Evolutionary conservation across 2,113 vertebrate genomes (phyloP).

Genomic region (Oryzias celebensis): DNA sequence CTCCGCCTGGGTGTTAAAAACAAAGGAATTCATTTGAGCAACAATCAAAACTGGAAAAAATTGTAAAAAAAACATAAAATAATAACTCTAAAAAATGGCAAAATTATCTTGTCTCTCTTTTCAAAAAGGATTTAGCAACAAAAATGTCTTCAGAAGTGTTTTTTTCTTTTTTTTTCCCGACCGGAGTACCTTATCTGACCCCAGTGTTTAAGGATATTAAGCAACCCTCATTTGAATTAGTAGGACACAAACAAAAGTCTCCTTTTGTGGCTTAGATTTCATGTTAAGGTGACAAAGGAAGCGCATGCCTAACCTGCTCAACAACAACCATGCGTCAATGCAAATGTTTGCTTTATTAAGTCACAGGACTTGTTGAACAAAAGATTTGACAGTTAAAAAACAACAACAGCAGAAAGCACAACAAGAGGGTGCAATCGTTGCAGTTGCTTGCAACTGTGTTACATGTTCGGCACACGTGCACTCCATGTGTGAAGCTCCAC

Average conservation of each 20-base stretch:
- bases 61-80: too few relatives aligned
- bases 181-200: too few relatives aligned
- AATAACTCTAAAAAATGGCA: too few relatives aligned
- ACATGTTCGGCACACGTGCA: slow-evolving; percentile 24
- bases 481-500: slow-evolving; percentile 26
- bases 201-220: too few relatives aligned
- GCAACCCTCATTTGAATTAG: slow-evolving; percentile 11
- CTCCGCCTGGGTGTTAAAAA: slow-evolving; percentile 59
- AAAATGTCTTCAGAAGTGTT: too few relatives aligned
- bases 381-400: slow-evolving; percentile 31
- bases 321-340: slow-evolving; percentile 34
- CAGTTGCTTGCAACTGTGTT: slow-evolving; percentile 1
- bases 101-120: too few relatives aligned
- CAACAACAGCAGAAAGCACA: background rate
- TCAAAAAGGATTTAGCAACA: too few relatives aligned
- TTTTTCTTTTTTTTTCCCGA: too few relatives aligned
- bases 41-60: slow-evolving; percentile 8
- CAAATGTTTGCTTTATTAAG: slow-evolving; percentile 26
- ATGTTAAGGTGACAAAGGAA: slow-evolving; percentile 23
- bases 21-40: slow-evolving; percentile 57
- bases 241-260: background rate
- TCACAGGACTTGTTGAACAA: slow-evolving; percentile 28
- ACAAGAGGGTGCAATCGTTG: slow-evolving; percentile 4
- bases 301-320: slow-evolving; percentile 43
- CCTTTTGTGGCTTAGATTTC: background rate